Base-by-base conservation (phyloP, 2,113 vertebrate genomes). In the Myrmophylax atrothorax region DNA sequence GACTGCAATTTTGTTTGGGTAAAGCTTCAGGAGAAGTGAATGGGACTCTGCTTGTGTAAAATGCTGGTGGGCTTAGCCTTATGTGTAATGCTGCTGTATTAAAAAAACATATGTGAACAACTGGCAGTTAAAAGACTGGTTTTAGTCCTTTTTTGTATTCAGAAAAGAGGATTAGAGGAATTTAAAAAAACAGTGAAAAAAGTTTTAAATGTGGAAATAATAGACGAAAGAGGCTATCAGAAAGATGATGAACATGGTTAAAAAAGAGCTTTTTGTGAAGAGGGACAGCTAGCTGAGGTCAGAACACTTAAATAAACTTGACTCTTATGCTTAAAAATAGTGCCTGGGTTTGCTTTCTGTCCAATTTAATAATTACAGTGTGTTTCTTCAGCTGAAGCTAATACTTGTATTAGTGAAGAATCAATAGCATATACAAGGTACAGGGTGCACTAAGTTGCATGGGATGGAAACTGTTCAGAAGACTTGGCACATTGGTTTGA, bases 141-240 rank as follows among this genome's bases (percentile, higher is more conserved):
- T 92, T 75, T 82, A 82, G 35, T 40, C 49, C 68, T 73, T 84
- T 93, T 92, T 83, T 42, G 22, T 74, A 84, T 81, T 93, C 56
- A 92, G 72, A 91, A 84, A 90, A 80, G 50, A 92, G 26, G 66
- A 78, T 82, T 82, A 89, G 24, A 59, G 46, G 83, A 90, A 68
- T 64, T 5, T 60, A 67, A 64, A 76, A 76, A 84, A 13, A 7
- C 20, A 68, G 56, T 9, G 63, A 68, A 70, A 87, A 26, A 81
- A 68, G 24, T 60, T 87, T 80, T 89, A 70, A 63, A 42, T 18
- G 12, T 89, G 56, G 14, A 87, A 93, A 77, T 59, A 49, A 35
- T 5, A 31, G 72, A 66, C 81, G 87, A 95, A 88, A 19, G 33
- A 79, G 14, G 19, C 1, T 87, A 11, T 78, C 35, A n/a, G 50